These are phyloP conservation scores for Microtus richardsoni DNA, from an alignment of 2,113 vertebrate species.

Conservation along the genomic window DNA sequence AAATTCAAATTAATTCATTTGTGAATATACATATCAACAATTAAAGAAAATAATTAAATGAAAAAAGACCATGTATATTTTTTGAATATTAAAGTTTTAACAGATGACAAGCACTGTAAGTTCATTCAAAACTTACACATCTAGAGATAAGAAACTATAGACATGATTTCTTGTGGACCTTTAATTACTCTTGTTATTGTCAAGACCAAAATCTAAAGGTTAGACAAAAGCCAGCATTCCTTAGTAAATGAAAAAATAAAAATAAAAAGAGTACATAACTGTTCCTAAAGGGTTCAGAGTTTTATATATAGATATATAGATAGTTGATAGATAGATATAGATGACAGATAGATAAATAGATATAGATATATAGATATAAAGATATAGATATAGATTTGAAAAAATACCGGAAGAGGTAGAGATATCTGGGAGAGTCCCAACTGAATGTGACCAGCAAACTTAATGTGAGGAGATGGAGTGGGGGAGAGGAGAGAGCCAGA, in stretches of 20 bases:
- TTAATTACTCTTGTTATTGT: background rate
- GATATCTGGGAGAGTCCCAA: background rate
- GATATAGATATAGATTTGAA: background rate
- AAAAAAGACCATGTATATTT: background rate
- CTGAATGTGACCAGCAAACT: background rate
- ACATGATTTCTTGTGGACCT: background rate
- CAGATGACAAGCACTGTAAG: background rate
- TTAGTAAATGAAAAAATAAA: background rate
- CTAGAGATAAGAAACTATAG: background rate
- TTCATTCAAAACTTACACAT: background rate
- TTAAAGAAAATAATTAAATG: background rate
- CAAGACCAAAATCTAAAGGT: background rate
- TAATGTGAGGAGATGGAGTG: background rate
- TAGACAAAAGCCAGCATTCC: background rate
- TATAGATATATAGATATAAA: too few relatives aligned
- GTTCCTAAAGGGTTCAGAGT: background rate
- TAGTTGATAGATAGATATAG: too few relatives aligned
- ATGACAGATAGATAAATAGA: accelerated
- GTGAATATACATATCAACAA: background rate
- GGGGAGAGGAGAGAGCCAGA: background rate
- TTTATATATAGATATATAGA: background rate
- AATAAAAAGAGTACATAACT: background rate
- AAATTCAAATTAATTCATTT: background rate
- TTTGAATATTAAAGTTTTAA: background rate
- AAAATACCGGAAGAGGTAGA: background rate